Conservation (phyloP, 2,888 invertebrate genomes). For the Nineta flava region DNA sequence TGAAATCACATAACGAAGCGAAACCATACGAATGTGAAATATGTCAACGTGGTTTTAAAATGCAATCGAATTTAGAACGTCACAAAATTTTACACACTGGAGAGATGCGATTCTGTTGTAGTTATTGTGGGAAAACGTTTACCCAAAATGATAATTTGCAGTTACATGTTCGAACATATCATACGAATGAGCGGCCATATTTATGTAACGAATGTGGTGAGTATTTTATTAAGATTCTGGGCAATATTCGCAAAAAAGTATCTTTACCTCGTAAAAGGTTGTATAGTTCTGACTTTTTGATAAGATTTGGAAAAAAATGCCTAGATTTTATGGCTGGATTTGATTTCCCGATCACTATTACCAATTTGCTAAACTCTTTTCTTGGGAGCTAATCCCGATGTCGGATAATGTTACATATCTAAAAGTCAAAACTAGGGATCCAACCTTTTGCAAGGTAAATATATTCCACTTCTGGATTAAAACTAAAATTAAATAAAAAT, state of each 20-base stretch:
- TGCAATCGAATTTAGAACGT: slow-evolving; percentile 23
- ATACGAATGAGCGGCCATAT: slow-evolving; percentile 24
- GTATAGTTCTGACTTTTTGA: not conserved
- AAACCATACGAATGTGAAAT: slow-evolving; percentile 23
- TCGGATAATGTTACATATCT: too few relatives aligned
- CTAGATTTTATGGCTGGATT: too few relatives aligned
- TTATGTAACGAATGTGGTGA: slow-evolving; percentile 24
- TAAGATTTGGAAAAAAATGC: not conserved
- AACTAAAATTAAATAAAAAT: too few relatives aligned
- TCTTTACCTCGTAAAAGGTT: not conserved
- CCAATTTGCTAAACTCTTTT: too few relatives aligned
- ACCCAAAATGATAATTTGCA: slow-evolving; percentile 24
- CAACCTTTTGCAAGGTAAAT: too few relatives aligned
- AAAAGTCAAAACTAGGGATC: too few relatives aligned
- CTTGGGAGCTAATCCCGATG: too few relatives aligned
- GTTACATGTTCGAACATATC: slow-evolving; percentile 24
- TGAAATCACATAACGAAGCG: slow-evolving; percentile 22
- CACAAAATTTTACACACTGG: slow-evolving; percentile 24
- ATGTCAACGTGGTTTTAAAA: slow-evolving; percentile 24
- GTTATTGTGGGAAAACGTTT: slow-evolving; percentile 24
- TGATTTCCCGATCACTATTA: too few relatives aligned
- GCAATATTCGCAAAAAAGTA: not conserved
- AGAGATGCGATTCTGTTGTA: slow-evolving; percentile 22
- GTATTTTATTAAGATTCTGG: not conserved
- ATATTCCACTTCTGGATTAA: too few relatives aligned